These are phyloP conservation scores for Troilus luridus DNA, from an alignment of 2,888 invertebrate species.

Conservation along the genomic window DNA sequence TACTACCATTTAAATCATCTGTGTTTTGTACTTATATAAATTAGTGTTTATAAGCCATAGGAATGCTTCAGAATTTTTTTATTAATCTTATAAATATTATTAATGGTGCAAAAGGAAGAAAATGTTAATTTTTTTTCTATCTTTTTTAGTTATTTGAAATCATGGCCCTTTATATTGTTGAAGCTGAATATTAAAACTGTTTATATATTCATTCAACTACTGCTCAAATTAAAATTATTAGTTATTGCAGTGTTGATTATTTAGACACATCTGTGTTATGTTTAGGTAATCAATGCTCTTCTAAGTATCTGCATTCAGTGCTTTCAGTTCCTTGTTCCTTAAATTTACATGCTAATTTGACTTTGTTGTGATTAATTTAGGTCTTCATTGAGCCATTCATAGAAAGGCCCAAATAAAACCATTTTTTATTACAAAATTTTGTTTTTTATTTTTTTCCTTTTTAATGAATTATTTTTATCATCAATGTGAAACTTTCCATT, in stretches of 20 bases:
- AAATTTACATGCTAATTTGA: conserved; percentile 40
- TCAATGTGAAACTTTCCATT: no score
- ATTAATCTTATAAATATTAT: conserved; percentile 26
- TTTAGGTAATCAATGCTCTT: not conserved
- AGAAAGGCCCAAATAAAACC: conserved; percentile 50
- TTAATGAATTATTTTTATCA: not conserved
- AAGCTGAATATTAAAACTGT: not conserved
- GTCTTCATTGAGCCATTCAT: conserved; percentile 43
- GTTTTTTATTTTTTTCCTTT: not conserved
- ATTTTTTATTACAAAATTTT: conserved; percentile 29
- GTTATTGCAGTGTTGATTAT: not conserved
- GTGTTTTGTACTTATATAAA: conserved; percentile 23
- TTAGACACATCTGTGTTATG: not conserved
- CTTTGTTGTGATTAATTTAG: conserved; percentile 46
- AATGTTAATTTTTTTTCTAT: not conserved
- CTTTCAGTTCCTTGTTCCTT: conserved; percentile 39
- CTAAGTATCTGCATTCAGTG: not conserved
- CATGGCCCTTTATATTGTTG: not conserved
- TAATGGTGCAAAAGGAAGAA: conserved; percentile 30
- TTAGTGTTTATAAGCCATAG: conserved; percentile 19
- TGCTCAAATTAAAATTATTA: not conserved
- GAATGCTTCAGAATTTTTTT: conserved; percentile 14
- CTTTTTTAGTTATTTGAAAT: not conserved
- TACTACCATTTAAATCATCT: not conserved
- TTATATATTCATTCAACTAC: not conserved